Conservation (phyloP, 2,113 vertebrate genomes). For the Silurus glanis region DNA sequence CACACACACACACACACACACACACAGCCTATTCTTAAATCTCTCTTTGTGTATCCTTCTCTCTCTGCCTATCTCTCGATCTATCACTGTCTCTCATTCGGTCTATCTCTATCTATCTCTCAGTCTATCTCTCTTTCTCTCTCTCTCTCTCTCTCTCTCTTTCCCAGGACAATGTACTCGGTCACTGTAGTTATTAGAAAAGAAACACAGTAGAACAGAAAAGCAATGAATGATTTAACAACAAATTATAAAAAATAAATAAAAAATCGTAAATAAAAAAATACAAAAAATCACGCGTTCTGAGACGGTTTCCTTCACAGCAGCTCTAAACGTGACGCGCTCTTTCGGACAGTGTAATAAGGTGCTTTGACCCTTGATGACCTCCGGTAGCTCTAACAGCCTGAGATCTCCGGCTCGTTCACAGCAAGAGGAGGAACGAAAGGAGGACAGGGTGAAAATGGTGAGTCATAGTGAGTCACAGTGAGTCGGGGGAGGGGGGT, state of each 20-base stretch:
- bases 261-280: slow-evolving; percentile 37
- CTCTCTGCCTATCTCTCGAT: neutral
- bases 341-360: neutral
- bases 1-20: too few relatives aligned
- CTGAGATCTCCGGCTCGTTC: neutral
- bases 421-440: too few relatives aligned
- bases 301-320: neutral
- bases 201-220: slow-evolving; percentile 59
- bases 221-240: slow-evolving; percentile 23
- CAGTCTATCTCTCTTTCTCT: neutral
- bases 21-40: too few relatives aligned
- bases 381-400: neutral
- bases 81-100: neutral
- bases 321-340: neutral
- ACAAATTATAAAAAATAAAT: slow-evolving; percentile 46
- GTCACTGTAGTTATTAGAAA: slow-evolving; percentile 12
- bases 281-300: neutral
- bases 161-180: neutral
- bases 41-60: too few relatives aligned
- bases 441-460: slow-evolving; percentile 17
- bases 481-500: neutral
- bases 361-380: neutral
- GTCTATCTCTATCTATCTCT: too few relatives aligned
- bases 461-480: neutral
- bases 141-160: neutral